A percentile compares a stretch with the other conserved stretches of the same genome.
Evolutionary conservation across 2,113 vertebrate species (phyloP).

Genomic region (Prunella fulvescens): DNA sequence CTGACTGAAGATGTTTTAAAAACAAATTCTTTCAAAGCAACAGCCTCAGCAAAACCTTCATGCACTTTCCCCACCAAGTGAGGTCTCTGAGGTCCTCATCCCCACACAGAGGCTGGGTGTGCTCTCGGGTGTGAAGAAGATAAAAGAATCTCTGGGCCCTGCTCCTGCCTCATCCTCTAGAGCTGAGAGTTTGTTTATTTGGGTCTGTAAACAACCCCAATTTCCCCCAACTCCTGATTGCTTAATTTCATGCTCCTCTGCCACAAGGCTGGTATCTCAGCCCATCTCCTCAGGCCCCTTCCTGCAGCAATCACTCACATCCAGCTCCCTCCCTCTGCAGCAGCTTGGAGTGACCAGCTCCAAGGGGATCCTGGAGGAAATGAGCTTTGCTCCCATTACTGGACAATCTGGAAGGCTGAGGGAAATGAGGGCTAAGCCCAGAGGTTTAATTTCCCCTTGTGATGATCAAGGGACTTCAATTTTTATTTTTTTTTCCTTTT

Average conservation of each 20-base stretch:
- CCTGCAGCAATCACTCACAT: background rate
- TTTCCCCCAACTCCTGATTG: background rate
- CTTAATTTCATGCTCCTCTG: conserved; percentile 37
- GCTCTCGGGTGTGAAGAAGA: conserved; percentile 31
- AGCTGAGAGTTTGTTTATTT: conserved; percentile 47
- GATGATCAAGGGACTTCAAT: conserved; percentile 43
- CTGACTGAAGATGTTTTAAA: background rate
- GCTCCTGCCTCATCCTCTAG: background rate
- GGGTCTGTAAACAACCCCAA: background rate
- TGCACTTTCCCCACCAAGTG: background rate
- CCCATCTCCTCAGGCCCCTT: background rate
- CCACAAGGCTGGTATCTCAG: background rate
- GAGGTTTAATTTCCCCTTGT: conserved; percentile 54
- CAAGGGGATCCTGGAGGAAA: conserved; percentile 55
- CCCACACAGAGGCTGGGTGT: background rate
- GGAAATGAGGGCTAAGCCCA: conserved; percentile 66
- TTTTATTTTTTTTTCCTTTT: background rate
- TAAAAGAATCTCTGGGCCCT: conserved; percentile 27
- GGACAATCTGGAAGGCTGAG: conserved; percentile 29
- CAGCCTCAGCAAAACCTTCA: conserved; percentile 8
- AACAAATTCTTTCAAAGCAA: conserved; percentile 48
- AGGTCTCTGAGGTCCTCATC: background rate
- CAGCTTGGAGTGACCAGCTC: background rate
- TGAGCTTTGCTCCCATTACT: conserved; percentile 61
- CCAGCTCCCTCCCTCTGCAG: background rate